phyloP scores from a whole-genome alignment of 2,797 vertebrate genomes.

The Choloepus didactylus region DNA sequence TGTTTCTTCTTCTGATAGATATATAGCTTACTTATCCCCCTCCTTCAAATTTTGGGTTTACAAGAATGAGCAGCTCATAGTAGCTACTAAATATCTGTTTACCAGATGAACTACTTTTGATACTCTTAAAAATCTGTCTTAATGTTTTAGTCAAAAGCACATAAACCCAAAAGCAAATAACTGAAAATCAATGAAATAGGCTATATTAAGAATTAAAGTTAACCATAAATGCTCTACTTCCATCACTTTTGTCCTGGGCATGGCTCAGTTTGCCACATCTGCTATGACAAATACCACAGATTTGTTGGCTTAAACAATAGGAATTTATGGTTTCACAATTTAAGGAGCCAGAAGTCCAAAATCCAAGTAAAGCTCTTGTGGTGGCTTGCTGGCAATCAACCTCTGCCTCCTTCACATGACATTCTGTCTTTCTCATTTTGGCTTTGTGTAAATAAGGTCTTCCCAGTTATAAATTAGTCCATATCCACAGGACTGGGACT shows the following conservation, averaged over 20 bases:
- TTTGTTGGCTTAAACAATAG: too few relatives aligned
- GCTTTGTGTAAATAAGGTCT: too few relatives aligned
- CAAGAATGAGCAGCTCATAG: background rate
- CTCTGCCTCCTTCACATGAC: too few relatives aligned
- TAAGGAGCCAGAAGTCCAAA: too few relatives aligned
- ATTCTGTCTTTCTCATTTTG: too few relatives aligned
- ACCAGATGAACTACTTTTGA: background rate
- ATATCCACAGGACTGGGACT: too few relatives aligned
- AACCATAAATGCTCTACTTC: background rate
- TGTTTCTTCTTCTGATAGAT: background rate
- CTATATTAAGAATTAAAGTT: background rate
- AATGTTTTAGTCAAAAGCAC: background rate
- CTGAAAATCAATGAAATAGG: background rate
- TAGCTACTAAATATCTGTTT: background rate
- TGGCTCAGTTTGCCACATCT: too few relatives aligned
- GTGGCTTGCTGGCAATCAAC: too few relatives aligned
- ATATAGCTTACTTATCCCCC: background rate
- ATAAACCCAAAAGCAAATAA: background rate
- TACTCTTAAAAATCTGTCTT: background rate
- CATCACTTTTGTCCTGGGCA: background rate
- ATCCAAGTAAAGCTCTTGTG: too few relatives aligned
- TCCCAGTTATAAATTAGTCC: too few relatives aligned
- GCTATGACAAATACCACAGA: too few relatives aligned
- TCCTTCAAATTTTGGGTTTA: background rate
- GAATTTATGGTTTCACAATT: too few relatives aligned